Conservation (phyloP, 2,797 vertebrate genomes). For the Heliangelus exortis region DNA sequence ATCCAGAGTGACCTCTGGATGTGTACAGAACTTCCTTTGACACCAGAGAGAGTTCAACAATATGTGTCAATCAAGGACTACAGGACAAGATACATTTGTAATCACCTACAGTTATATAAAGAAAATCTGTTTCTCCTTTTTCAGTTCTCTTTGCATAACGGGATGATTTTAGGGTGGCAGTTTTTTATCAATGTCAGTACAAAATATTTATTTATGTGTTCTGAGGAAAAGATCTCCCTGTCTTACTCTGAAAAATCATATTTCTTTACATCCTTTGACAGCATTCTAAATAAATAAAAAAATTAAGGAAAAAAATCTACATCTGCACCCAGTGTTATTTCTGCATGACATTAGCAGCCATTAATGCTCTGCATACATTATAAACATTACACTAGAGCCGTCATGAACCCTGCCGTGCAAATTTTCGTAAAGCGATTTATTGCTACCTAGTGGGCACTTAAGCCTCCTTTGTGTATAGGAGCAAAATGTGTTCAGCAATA, state of each 20-base stretch:
- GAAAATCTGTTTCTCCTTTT: not conserved
- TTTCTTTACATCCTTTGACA: not conserved
- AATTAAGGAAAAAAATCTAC: not conserved
- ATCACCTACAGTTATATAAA: constrained; percentile 31
- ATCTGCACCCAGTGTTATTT: constrained; percentile 62
- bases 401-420: constrained; percentile 67
- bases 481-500: constrained; percentile 70
- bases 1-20: constrained; percentile 58
- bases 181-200: not conserved
- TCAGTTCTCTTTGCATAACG: rapidly evolving
- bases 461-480: constrained; percentile 69
- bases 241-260: not conserved
- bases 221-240: not conserved
- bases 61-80: not conserved
- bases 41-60: constrained; percentile 49
- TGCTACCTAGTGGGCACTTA: constrained; percentile 76
- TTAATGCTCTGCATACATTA: constrained; percentile 74
- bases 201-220: not conserved
- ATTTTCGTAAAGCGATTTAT: constrained; percentile 80
- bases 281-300: not conserved
- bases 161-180: not conserved
- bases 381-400: constrained; percentile 73
- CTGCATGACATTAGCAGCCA: constrained; percentile 59
- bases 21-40: constrained; percentile 28
- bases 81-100: not conserved